phyloP scores from a whole-genome alignment of 2,888 invertebrate species.

The Hylaea fasciaria region DNA sequence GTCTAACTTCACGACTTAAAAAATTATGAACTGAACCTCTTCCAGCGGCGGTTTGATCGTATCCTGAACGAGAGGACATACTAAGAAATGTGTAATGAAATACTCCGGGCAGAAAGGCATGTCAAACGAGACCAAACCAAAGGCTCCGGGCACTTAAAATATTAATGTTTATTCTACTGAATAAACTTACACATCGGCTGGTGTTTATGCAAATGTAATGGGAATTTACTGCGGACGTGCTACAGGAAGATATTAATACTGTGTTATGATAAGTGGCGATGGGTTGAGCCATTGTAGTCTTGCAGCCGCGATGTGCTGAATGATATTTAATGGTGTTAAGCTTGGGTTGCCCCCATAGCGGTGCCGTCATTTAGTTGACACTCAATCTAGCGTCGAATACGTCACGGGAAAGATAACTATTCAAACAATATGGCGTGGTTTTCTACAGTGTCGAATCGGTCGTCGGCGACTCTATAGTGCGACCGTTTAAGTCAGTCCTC shows the following conservation, averaged over 20 bases:
- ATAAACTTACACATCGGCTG: slow-evolving; percentile 45
- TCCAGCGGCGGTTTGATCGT: slow-evolving; percentile 28
- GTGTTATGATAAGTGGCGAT: slow-evolving; percentile 1
- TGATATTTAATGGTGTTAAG: not conserved
- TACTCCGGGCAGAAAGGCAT: slow-evolving; percentile 58
- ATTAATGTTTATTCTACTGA: slow-evolving; percentile 59
- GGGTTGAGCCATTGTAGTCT: not conserved
- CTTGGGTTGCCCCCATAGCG: too few relatives aligned
- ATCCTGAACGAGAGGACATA: slow-evolving; percentile 39
- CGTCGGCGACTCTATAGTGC: too few relatives aligned
- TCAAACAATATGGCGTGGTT: too few relatives aligned
- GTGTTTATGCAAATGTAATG: slow-evolving; percentile 36
- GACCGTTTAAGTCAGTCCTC: too few relatives aligned
- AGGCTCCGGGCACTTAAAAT: slow-evolving; percentile 47
- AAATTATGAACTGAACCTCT: slow-evolving; percentile 11
- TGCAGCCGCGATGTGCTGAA: not conserved
- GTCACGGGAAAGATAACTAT: too few relatives aligned
- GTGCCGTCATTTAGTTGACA: too few relatives aligned
- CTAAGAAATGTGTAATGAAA: slow-evolving; percentile 63
- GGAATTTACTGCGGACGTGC: slow-evolving; percentile 12
- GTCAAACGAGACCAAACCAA: slow-evolving; percentile 60
- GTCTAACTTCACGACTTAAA: not conserved
- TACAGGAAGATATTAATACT: slow-evolving; percentile 10
- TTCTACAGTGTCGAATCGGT: too few relatives aligned
- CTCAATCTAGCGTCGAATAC: too few relatives aligned